Percentiles rank a stretch among this genome's conserved stretches.
Conservation (phyloP, 2,888 invertebrate species). For the Lomographa bimaculata region DNA sequence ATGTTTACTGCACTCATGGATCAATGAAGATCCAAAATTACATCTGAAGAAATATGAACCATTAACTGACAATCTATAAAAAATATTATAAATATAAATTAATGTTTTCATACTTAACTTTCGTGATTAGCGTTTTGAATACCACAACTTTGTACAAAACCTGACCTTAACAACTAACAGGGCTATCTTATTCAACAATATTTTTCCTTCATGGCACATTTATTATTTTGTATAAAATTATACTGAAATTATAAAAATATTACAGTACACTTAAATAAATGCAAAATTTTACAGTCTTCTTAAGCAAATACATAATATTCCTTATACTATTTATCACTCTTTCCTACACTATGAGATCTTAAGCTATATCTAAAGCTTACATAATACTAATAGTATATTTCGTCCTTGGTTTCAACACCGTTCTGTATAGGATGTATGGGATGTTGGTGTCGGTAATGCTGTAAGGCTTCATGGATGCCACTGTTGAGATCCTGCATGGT, state of each 20-base stretch:
- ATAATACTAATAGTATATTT: slow-evolving; percentile 42
- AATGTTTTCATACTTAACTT: slow-evolving; percentile 22
- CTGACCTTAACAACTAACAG: too few species aligned
- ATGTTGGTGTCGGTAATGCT: slow-evolving; percentile 49
- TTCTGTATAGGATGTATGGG: slow-evolving; percentile 46
- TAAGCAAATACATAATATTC: neutral
- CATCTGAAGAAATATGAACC: too few species aligned
- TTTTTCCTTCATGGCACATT: slow-evolving; percentile 10
- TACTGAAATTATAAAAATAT: slow-evolving; percentile 7
- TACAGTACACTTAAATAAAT: neutral
- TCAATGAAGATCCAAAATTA: too few species aligned
- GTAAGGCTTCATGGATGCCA: slow-evolving; percentile 59
- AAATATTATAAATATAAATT: too few species aligned
- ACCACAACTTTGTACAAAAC: slow-evolving; percentile 23
- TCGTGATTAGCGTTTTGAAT: slow-evolving; percentile 29
- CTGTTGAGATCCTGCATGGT: slow-evolving; percentile 63
- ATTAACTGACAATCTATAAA: too few species aligned
- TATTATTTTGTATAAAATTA: slow-evolving; percentile 6
- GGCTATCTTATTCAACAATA: too few species aligned
- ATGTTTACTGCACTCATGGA: too few species aligned
- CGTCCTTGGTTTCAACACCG: slow-evolving; percentile 49
- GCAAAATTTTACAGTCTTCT: neutral
- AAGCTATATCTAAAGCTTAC: slow-evolving; percentile 10
- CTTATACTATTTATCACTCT: too few species aligned
- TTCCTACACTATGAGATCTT: slow-evolving; percentile 10